Percentiles rank a stretch among this genome's conserved stretches.
These are phyloP conservation scores for Schizopygopsis malacanthus DNA, from an alignment of 2,797 vertebrate genomes.

Conservation along the genomic window DNA sequence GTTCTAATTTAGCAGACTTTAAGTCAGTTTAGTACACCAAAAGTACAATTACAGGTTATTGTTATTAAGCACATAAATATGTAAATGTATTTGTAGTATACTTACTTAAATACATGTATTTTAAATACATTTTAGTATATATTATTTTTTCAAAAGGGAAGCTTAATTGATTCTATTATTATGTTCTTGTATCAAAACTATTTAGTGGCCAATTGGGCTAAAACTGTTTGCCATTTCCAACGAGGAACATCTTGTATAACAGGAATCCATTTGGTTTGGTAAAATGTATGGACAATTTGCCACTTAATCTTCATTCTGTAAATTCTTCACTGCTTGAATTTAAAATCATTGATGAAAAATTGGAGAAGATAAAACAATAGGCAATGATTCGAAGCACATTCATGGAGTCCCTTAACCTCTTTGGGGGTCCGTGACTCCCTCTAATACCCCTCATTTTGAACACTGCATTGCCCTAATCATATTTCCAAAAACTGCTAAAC, in stretches of 20 bases:
- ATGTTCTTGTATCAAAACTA: background rate
- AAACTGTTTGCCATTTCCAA: background rate
- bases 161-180: no score
- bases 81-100: no score
- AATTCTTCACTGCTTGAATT: background rate
- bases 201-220: background rate
- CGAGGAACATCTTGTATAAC: background rate
- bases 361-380: background rate
- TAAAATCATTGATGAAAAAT: background rate
- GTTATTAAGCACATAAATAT: no score
- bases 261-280: background rate
- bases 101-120: background rate
- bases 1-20: no score
- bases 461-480: constrained; percentile 20
- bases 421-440: background rate
- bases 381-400: background rate
- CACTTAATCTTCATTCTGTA: background rate
- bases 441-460: constrained; percentile 4
- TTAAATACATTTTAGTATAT: no score
- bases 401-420: background rate
- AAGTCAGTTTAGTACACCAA: no score
- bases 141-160: no score
- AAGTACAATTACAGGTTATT: no score
- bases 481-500: background rate
- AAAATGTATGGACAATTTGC: background rate